Conservation (phyloP, 1,140 invertebrate genomes). For the Epicauta chinensis region DNA sequence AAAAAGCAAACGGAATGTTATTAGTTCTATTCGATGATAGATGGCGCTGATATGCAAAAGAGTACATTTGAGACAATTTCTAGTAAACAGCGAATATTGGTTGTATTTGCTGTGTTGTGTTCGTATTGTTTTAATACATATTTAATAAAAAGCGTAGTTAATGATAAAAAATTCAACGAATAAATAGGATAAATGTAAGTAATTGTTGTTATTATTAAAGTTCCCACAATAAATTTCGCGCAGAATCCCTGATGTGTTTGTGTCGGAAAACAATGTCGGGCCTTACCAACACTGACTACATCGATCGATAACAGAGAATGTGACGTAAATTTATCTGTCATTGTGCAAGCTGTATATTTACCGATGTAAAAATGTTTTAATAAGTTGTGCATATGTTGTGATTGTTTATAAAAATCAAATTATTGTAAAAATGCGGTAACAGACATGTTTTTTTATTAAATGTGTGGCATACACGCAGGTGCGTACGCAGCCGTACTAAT, state of each 20-base stretch:
- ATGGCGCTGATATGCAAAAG: not conserved
- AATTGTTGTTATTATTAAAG: slow-evolving; percentile 2
- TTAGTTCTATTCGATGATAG: not conserved
- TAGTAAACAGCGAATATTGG: not conserved
- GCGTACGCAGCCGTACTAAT: slow-evolving; percentile 82
- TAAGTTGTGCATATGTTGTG: slow-evolving; percentile 22
- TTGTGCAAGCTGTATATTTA: slow-evolving; percentile 34
- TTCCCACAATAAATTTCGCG: slow-evolving; percentile 2
- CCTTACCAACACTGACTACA: slow-evolving; percentile 35
- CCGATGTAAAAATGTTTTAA: slow-evolving; percentile 31
- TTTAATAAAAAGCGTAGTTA: not conserved
- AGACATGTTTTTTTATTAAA: slow-evolving; percentile 42
- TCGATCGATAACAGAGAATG: slow-evolving; percentile 43
- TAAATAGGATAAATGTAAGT: not conserved
- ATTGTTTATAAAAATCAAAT: slow-evolving; percentile 19
- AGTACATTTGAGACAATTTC: not conserved
- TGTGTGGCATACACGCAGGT: slow-evolving; percentile 67
- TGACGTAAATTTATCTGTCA: slow-evolving; percentile 41
- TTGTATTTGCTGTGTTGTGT: not conserved
- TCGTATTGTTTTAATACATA: not conserved
- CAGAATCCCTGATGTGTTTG: slow-evolving; percentile 2
- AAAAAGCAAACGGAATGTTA: too few relatives aligned
- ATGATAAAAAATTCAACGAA: not conserved
- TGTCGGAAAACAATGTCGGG: slow-evolving; percentile 39
- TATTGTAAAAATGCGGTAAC: slow-evolving; percentile 32